A percentile compares a stretch with the other conserved stretches of the same genome.
Conservation (phyloP, 2,888 invertebrate species). For the Seladonia tumulorum region DNA sequence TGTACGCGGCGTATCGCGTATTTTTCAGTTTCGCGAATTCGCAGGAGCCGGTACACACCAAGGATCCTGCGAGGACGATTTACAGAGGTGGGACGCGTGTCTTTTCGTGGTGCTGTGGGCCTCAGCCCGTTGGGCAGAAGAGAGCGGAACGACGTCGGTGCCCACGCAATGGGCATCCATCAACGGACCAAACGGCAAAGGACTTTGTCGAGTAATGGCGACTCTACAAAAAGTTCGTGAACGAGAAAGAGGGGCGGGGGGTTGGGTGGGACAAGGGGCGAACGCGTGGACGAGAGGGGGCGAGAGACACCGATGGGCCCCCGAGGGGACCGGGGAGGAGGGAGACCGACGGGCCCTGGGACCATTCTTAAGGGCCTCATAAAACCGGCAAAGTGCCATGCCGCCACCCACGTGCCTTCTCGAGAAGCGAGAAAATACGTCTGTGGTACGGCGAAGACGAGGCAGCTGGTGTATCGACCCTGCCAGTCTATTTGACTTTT, state of each 20-base stretch:
- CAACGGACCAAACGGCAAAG: slow-evolving; percentile 79
- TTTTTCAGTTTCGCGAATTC: slow-evolving; percentile 62
- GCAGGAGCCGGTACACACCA: slow-evolving; percentile 22
- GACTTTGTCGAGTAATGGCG: slow-evolving; percentile 82
- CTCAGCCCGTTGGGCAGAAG: slow-evolving; percentile 72
- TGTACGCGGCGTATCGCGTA: slow-evolving; percentile 52
- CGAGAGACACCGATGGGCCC: slow-evolving; percentile 21
- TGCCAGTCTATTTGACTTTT: slow-evolving; percentile 60
- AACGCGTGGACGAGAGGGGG: slow-evolving; percentile 44
- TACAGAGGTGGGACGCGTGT: slow-evolving; percentile 72
- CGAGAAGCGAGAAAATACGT: slow-evolving; percentile 77
- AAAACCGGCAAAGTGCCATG: slow-evolving; percentile 81
- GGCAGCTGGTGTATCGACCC: slow-evolving; percentile 77
- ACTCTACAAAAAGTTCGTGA: slow-evolving; percentile 75
- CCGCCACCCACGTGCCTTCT: slow-evolving; percentile 82
- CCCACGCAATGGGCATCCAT: slow-evolving; percentile 82
- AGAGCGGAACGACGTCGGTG: slow-evolving; percentile 74
- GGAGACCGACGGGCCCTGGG: slow-evolving; percentile 62
- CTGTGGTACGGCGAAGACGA: slow-evolving; percentile 66
- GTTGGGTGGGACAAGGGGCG: slow-evolving; percentile 62
- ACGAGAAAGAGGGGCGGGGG: slow-evolving; percentile 20
- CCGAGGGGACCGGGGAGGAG: slow-evolving; percentile 38
- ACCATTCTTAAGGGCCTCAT: slow-evolving; percentile 80
- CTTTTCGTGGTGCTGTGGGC: slow-evolving; percentile 71
- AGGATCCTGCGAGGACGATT: slow-evolving; percentile 49